Percentiles rank a stretch among this genome's conserved stretches.
These are phyloP conservation scores for Etheostoma spectabile DNA, from an alignment of 2,113 vertebrate species.

Conservation along the genomic window DNA sequence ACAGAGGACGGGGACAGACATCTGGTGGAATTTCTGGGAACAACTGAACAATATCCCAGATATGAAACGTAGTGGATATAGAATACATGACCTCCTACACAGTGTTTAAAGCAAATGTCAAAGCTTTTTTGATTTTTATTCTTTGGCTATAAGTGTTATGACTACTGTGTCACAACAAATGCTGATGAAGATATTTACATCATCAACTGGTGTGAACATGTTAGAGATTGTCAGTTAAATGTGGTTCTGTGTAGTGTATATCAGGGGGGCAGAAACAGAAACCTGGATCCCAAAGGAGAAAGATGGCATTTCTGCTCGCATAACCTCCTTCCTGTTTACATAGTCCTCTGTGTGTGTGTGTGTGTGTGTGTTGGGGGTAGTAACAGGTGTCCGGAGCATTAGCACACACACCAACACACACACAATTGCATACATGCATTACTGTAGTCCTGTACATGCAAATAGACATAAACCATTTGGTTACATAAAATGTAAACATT, in stretches of 20 bases:
- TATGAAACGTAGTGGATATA: no score
- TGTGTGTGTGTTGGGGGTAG: constrained; percentile 30
- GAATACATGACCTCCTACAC: not conserved
- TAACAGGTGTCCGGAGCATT: constrained; percentile 73
- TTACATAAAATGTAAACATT: not conserved
- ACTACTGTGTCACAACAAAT: not conserved
- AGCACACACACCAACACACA: constrained; percentile 7
- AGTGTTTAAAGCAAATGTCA: not conserved
- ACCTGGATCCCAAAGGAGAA: constrained; percentile 59
- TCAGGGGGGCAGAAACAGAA: constrained; percentile 22
- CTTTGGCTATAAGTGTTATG: not conserved
- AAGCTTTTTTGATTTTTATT: not conserved
- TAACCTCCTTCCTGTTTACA: constrained; percentile 66
- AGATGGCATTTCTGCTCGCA: constrained; percentile 47
- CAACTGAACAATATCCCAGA: no score
- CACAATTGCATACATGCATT: not conserved
- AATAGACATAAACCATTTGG: not conserved
- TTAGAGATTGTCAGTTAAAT: not conserved
- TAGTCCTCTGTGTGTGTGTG: constrained; percentile 12
- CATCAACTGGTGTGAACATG: no score
- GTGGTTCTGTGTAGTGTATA: not conserved
- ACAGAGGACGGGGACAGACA: no score
- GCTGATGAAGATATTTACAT: not conserved
- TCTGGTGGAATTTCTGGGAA: no score
- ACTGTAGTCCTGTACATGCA: not conserved